Conservation (phyloP, 2,888 invertebrate species). For the Pristionchus fissidentatus region DNA sequence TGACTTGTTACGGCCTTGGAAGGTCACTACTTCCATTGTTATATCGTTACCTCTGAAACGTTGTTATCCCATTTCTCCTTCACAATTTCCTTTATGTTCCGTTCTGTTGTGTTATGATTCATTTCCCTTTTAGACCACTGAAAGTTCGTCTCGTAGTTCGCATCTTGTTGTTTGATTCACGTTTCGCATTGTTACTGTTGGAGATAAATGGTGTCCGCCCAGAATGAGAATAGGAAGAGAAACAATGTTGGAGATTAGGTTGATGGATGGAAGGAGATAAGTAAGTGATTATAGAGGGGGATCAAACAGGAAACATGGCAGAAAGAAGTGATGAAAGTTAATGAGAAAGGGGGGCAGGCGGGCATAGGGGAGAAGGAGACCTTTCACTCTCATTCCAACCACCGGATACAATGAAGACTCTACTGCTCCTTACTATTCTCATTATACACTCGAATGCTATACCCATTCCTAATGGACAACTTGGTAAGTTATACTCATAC, state of each 20-base stretch:
- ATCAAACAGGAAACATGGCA: conserved; percentile 32
- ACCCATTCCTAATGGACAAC: conserved; percentile 68
- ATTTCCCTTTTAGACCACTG: conserved; percentile 11
- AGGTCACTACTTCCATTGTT: not conserved
- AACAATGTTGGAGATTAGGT: conserved; percentile 17
- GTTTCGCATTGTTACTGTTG: conserved; percentile 34
- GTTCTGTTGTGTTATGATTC: conserved; percentile 35
- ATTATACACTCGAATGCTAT: conserved; percentile 51
- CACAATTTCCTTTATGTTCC: not conserved
- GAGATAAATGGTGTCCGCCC: not conserved
- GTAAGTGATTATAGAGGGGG: conserved; percentile 35
- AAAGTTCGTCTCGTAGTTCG: not conserved
- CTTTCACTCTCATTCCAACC: conserved; percentile 27
- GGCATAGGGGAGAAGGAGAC: conserved; percentile 5
- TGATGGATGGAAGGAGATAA: conserved; percentile 33
- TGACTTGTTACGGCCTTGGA: not conserved
- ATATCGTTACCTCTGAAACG: conserved; percentile 1
- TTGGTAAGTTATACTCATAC: conserved; percentile 58
- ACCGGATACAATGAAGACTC: conserved; percentile 38
- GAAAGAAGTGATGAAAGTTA: conserved; percentile 42
- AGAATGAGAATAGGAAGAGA: not conserved
- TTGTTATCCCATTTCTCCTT: not conserved
- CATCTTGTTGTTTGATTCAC: conserved; percentile 23
- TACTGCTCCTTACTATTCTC: conserved; percentile 33
- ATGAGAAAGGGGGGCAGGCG: conserved; percentile 22